phyloP scores from a whole-genome alignment of 2,113 vertebrate species.

The Oryctolagus cuniculus region DNA sequence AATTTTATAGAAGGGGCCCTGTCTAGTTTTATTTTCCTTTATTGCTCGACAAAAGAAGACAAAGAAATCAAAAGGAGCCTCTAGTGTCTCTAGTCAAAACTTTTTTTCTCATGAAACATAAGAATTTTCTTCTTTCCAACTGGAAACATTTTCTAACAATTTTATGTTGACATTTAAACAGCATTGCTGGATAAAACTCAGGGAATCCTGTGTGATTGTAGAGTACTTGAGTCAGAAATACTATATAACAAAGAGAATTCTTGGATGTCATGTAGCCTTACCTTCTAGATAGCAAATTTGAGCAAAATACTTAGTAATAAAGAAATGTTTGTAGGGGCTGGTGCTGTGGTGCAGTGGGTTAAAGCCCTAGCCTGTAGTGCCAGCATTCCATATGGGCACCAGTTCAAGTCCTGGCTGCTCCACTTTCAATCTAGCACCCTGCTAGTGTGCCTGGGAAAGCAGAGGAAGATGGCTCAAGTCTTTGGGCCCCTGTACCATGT shows the following conservation, averaged over 20 bases:
- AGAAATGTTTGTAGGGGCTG: not conserved
- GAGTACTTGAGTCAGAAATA: conserved; percentile 26
- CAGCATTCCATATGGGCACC: no score
- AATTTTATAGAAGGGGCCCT: not conserved
- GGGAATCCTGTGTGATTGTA: not conserved
- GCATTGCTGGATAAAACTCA: conserved; percentile 1
- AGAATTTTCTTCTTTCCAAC: conserved; percentile 46
- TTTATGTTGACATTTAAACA: conserved; percentile 45
- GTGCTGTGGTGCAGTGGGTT: no score
- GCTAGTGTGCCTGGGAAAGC: no score
- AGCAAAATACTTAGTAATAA: conserved; percentile 43
- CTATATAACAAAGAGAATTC: not conserved
- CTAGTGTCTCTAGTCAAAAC: not conserved
- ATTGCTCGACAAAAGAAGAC: not conserved
- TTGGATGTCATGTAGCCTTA: not conserved
- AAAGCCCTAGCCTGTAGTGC: no score
- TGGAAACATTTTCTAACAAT: conserved; percentile 41
- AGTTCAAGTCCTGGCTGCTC: no score
- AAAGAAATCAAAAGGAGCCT: conserved; percentile 61
- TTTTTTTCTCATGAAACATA: conserved; percentile 33
- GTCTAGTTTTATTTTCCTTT: conserved; percentile 58
- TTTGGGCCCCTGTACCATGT: no score
- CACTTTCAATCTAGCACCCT: no score
- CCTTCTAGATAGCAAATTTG: not conserved
- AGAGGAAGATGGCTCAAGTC: no score